Evolutionary conservation across 2,888 invertebrate genomes (phyloP), one percentile per base, ranked within the genome.

Genomic region (Artemia sinica): DNA sequence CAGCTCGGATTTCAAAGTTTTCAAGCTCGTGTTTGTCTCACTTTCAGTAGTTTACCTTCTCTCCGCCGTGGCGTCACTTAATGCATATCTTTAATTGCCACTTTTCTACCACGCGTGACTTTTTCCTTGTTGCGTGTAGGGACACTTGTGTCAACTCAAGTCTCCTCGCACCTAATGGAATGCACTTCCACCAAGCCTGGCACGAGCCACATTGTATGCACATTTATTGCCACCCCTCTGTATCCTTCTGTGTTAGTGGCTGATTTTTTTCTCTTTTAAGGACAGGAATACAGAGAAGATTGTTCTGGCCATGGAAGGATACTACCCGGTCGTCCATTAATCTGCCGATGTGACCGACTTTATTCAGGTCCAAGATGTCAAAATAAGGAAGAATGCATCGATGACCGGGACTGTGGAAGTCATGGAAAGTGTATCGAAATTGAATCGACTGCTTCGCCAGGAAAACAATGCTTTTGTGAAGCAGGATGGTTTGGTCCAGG

Each of bases 381-480:
- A 80, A 91, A 87, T 78, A 81, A 83, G 71, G 91, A 94, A 76
- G 94, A 95, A 76, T 96, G 96, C 76, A 79, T 83, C 10, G 86
- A 84, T 67, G 86, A 92, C 77, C 82, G 81, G 12, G 93, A 95
- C 77, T 96, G 96, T 76, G 90, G 91, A 0, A 81, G 84, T 70
- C 76, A 77, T 71, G 95, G 95, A 67, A 85, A 86, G 74, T 96
- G 96, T 76, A 80, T 91, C 18, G 87, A 91, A 75, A 80, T 88
- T 18, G 83, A 86, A 71, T 86, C 91, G 4, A 90, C 89, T 0
- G 86, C 88, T 49, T 82, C 88, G 10, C 94, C 94, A 0, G 84
- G 83, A 63, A 85, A 84, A 73, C 88, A 89, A 75, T 96, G 96
- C 77, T 96, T 88, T 78, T 96, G 95, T 76, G 86, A 90, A 71